These are phyloP conservation scores for Phalanger gymnotis DNA, from an alignment of 2,797 vertebrate species.

Conservation along the genomic window DNA sequence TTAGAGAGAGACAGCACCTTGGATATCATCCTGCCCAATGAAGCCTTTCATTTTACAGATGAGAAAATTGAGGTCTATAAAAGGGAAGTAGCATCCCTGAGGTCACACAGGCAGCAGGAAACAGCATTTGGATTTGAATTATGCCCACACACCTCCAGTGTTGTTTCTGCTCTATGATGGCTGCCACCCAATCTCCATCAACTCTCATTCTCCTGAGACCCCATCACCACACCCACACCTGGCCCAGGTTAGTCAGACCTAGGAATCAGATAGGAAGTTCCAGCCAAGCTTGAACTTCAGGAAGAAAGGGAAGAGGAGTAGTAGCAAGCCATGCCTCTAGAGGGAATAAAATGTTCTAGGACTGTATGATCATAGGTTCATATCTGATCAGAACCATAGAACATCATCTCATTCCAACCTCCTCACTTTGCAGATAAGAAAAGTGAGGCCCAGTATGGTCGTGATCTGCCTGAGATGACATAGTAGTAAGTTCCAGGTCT, in stretches of 20 bases:
- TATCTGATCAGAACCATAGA: not conserved
- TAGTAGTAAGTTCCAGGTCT: not conserved
- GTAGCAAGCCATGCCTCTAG: not conserved
- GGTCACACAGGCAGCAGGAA: not conserved
- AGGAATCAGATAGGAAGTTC: not conserved
- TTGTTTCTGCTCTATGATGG: not conserved
- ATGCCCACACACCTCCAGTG: not conserved
- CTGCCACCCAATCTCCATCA: not conserved
- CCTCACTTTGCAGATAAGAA: not conserved
- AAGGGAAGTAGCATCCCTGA: not conserved
- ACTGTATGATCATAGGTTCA: not conserved
- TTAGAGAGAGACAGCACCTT: not conserved
- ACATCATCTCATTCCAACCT: not conserved
- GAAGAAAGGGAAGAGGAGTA: not conserved
- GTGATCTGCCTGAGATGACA: not conserved
- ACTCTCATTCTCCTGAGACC: not conserved
- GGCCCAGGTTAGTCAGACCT: not conserved
- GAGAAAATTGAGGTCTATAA: not conserved
- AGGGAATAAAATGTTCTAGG: not conserved
- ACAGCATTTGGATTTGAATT: not conserved
- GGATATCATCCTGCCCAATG: not conserved
- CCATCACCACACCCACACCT: not conserved
- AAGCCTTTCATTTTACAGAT: not conserved
- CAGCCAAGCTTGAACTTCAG: not conserved
- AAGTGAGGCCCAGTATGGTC: not conserved